phyloP scores from a whole-genome alignment of 2,113 vertebrate genomes.

The Cyanoramphus novaezelandiae region DNA sequence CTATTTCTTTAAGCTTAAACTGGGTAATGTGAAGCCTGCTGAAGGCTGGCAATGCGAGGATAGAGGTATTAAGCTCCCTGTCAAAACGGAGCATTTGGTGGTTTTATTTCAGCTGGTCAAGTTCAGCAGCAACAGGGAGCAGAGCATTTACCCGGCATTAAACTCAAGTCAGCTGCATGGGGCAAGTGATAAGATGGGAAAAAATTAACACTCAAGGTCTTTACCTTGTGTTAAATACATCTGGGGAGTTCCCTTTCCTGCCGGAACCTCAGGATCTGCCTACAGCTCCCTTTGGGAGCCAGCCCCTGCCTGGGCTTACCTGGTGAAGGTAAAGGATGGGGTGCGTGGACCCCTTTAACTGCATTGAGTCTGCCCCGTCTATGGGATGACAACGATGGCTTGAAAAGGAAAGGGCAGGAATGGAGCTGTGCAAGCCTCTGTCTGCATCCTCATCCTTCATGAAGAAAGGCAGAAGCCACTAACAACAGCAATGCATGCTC shows the following conservation, averaged over 20 bases:
- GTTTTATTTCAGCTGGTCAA: background rate
- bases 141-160: background rate
- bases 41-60: background rate
- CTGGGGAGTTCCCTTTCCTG: background rate
- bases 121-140: background rate
- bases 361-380: background rate
- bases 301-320: background rate
- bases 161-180: background rate
- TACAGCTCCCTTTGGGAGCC: background rate
- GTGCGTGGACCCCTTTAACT: background rate
- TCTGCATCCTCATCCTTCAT: background rate
- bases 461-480: background rate
- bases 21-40: background rate
- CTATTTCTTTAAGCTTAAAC: background rate
- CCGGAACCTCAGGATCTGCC: background rate
- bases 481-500: rapidly evolving
- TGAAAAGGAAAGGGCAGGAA: background rate
- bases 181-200: background rate
- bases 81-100: background rate
- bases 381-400: background rate
- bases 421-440: background rate
- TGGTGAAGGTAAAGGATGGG: background rate
- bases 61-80: background rate
- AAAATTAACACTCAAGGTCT: background rate
- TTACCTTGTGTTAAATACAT: background rate